These are phyloP conservation scores for Discoglossus pictus DNA, from an alignment of 2,797 vertebrate genomes.

Conservation along the genomic window DNA sequence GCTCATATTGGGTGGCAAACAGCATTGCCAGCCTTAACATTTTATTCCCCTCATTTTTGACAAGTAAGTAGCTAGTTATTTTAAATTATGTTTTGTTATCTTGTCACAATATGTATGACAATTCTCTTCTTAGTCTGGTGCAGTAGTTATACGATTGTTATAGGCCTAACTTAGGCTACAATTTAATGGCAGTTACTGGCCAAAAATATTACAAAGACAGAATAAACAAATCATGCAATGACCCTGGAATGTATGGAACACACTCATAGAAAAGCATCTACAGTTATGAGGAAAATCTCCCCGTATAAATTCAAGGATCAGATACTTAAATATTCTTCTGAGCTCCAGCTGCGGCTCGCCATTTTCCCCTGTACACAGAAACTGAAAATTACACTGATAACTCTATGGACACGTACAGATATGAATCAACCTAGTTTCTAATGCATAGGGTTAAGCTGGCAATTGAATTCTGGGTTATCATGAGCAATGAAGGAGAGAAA, in stretches of 20 bases:
- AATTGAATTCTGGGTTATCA: conserved; percentile 24
- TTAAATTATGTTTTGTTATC: no score
- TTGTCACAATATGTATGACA: no score
- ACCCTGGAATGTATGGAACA: conserved; percentile 28
- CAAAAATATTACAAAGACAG: conserved; percentile 23
- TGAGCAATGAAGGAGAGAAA: neutral
- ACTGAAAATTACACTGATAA: conserved; percentile 37
- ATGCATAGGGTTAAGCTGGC: conserved; percentile 18
- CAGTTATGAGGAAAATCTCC: conserved; percentile 20
- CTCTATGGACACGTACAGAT: conserved; percentile 19
- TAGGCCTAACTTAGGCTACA: neutral
- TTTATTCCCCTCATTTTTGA: no score
- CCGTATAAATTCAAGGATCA: conserved; percentile 23
- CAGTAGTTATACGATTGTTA: conserved; percentile 14
- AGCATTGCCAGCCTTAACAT: no score
- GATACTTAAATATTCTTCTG: conserved; percentile 14
- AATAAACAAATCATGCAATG: conserved; percentile 31
- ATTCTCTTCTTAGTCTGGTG: conserved; percentile 4
- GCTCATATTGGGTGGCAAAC: no score
- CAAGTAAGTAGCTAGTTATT: no score
- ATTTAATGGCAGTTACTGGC: conserved; percentile 13
- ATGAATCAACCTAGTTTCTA: conserved; percentile 17
- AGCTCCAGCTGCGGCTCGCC: conserved; percentile 12
- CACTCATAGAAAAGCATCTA: conserved; percentile 14
- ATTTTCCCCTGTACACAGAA: conserved; percentile 12